Base-by-base conservation (phyloP, 2,113 vertebrate genomes). In the Gracilinanus agilis region DNA sequence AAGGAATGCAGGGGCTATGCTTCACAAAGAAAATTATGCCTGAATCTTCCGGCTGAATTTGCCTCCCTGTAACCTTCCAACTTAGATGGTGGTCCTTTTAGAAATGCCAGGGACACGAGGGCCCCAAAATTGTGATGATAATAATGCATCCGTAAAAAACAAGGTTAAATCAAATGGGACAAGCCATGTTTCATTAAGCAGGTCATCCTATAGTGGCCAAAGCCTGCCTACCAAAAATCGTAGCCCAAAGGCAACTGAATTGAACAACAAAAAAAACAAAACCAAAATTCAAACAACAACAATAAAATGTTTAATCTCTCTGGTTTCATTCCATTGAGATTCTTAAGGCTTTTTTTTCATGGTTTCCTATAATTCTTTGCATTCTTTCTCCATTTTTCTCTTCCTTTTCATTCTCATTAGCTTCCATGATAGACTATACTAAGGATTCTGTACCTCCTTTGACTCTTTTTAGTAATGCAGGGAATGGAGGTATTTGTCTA, bases 31-130 rank as follows among this genome's bases (percentile, higher is more conserved):
- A 96, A 97, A 97, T 75, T 97, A 53, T 94, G 94, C 90, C 98
- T 97, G 97, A 97, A 97, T 97, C 95, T 97, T 97, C 97, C 93
- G 94, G 95, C 95, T 96, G 96, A 97, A 97, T 96, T 95, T 95
- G 91, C 91, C 96, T 98, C 98, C 97, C 97, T 83, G 55, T 61
- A 97, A 97, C 97, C 88, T 97, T 90, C 75, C 83, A 91, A 29
- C 88, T 96, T 95, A 94, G 96, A 96, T 49, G 96, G 94, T 91
- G 95, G 95, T 93, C 89, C 93, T 95, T 89, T 11, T 95, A 93
- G 91, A 97, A 96, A 98, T 96, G 97, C 96, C 97, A 97, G 98
- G n/a, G 98, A 96, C 56, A 96, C 49, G 96, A 90, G 75, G 94
- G 53, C 91, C 93, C 93, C 97, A 95, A 96, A 89, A 92, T 95